Evolutionary conservation across 1,140 invertebrate genomes (phyloP), one percentile per base, ranked within the genome.

Genomic region (Plodia interpunctella): DNA sequence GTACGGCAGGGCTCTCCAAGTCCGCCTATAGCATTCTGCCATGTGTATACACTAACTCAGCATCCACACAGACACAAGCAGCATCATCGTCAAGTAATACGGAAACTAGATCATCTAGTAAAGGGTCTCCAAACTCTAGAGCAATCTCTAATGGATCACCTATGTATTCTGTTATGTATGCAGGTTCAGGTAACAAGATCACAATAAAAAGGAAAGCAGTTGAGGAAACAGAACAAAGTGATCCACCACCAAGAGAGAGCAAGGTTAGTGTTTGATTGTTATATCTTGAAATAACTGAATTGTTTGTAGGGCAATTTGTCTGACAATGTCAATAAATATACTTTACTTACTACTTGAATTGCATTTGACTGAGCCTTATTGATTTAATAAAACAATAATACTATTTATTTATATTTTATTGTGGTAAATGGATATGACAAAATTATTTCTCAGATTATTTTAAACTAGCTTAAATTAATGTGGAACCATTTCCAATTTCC

Each of bases 161-260:
- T 38, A 91, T 95, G 71, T 95, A 95, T 84, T 95, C 94, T 68
- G 94, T 95, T 49, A 92, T 95, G 91, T 95, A 94, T 86, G 92
- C 94, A 63, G 94, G 94, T 17, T 92, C 92, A 65, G 94, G 94
- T 62, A 95, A 95, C 78, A 95, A 95, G 91, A 95, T 95, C 74
- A 95, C 94, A 28, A 95, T 96, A 66, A 96, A 95, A 86, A 90
- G 94, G 66, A 95, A 95, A 91, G 92, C 93, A 51, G 90, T 93
- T 55, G 92, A 92, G 65, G 90, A 91, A 54, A 68, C 66, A 49
- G 83, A 87, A 54, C 71, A 65, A 55, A 65, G 55, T 64, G 81
- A 85, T 55, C 65, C 68, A 25, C 56, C 72, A 54, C 65, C 73
- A 56, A 75, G 69, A 58, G 83, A 88, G 65, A 77, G 72, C 56